phyloP scores from a whole-genome alignment of 2,113 vertebrate species.

The Eulacestoma nigropectus region DNA sequence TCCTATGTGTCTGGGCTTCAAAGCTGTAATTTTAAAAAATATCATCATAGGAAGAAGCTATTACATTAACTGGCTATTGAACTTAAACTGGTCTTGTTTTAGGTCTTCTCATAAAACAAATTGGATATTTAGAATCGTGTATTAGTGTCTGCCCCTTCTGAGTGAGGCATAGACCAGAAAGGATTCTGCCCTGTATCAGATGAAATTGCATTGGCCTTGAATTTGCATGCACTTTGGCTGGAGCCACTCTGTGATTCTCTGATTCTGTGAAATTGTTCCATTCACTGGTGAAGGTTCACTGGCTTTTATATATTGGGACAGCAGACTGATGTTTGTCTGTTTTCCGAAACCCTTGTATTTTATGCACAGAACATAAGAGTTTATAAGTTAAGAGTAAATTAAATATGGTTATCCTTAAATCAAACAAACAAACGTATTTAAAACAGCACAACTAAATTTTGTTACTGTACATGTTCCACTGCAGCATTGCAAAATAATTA shows the following conservation, averaged over 20 bases:
- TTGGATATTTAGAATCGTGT: background rate
- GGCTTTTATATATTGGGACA: background rate
- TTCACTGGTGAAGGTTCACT: background rate
- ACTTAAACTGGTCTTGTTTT: background rate
- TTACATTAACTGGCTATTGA: background rate
- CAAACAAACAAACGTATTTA: background rate
- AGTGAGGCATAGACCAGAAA: background rate
- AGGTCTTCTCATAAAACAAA: background rate
- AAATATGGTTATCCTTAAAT: background rate
- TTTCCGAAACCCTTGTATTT: background rate
- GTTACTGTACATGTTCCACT: background rate
- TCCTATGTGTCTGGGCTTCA: background rate
- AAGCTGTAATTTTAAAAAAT: background rate
- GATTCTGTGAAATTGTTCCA: background rate
- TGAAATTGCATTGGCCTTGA: background rate
- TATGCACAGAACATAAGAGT: background rate
- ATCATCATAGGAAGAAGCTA: background rate
- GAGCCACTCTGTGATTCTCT: background rate
- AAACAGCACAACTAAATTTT: background rate
- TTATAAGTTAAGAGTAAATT: background rate
- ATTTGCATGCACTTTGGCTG: background rate
- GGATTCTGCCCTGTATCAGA: background rate
- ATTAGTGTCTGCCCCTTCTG: background rate
- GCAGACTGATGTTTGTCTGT: background rate
- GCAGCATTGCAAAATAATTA: background rate